phyloP scores from a whole-genome alignment of 1,140 invertebrate species.

The Drosophila cardini region DNA sequence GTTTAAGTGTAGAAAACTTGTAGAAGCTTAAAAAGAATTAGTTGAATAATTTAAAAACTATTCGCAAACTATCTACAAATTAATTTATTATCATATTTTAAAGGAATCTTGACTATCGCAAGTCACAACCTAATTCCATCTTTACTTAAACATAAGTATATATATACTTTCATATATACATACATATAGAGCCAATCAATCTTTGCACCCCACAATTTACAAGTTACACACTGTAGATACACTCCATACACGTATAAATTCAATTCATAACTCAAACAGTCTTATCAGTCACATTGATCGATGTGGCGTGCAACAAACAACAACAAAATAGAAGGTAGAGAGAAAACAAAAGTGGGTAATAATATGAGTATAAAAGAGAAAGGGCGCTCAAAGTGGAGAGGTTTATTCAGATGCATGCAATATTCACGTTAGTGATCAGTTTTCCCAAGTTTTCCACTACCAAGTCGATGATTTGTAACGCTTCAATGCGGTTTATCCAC shows the following conservation, averaged over 20 bases:
- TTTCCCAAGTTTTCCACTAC: conserved; percentile 29
- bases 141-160: conserved; percentile 6
- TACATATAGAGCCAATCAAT: conserved; percentile 20
- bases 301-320: conserved; percentile 46
- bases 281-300: conserved; percentile 56
- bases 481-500: conserved; percentile 48
- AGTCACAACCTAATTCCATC: not conserved
- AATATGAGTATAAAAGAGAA: conserved; percentile 44
- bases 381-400: conserved; percentile 34
- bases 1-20: not conserved
- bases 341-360: conserved; percentile 1
- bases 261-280: conserved; percentile 49
- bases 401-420: conserved; percentile 22
- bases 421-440: conserved; percentile 28
- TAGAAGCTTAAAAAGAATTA: not conserved
- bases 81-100: conserved; percentile 1
- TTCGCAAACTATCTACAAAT: not conserved
- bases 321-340: conserved; percentile 8
- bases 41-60: not conserved
- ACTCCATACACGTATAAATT: conserved; percentile 28
- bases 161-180: too few species aligned
- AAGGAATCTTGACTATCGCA: conserved; percentile 13
- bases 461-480: conserved; percentile 48
- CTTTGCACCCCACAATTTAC: conserved; percentile 25
- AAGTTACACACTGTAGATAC: conserved; percentile 10